Percentiles rank a stretch among this genome's conserved stretches.
phyloP scores from a whole-genome alignment of 1,140 invertebrate species.

The Manduca sexta region DNA sequence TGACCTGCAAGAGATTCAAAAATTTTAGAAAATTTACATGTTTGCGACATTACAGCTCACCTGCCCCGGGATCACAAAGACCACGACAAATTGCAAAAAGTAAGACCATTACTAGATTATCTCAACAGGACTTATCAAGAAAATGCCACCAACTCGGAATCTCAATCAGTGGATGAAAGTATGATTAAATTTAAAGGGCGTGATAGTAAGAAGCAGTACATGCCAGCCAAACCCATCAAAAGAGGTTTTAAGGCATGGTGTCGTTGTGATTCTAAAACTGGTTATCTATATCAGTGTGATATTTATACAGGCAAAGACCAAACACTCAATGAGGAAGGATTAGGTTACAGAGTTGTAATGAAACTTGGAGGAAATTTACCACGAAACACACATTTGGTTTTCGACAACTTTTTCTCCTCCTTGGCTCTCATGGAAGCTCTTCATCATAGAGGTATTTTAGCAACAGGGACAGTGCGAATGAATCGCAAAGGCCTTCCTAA shows the following conservation, averaged over 20 bases:
- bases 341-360: conserved; percentile 24
- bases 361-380: conserved; percentile 12
- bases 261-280: too few species aligned
- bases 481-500: conserved; percentile 9
- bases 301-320: neutral
- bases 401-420: conserved; percentile 23
- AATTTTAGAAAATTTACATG: conserved; percentile 26
- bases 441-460: conserved; percentile 12
- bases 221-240: too few species aligned
- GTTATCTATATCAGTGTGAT: too few species aligned
- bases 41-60: conserved; percentile 19
- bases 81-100: conserved; percentile 13
- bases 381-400: conserved; percentile 15
- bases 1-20: conserved; percentile 22
- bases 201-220: too few species aligned
- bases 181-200: too few species aligned
- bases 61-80: conserved; percentile 13
- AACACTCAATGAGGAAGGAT: conserved; percentile 15
- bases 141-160: conserved; percentile 12
- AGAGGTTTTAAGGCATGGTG: too few species aligned
- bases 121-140: conserved; percentile 24
- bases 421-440: conserved; percentile 10
- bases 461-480: conserved; percentile 9
- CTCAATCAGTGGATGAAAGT: neutral
- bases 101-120: conserved; percentile 21